phyloP scores from a whole-genome alignment of 1,140 invertebrate genomes.

The Brachionus plicatilis region DNA sequence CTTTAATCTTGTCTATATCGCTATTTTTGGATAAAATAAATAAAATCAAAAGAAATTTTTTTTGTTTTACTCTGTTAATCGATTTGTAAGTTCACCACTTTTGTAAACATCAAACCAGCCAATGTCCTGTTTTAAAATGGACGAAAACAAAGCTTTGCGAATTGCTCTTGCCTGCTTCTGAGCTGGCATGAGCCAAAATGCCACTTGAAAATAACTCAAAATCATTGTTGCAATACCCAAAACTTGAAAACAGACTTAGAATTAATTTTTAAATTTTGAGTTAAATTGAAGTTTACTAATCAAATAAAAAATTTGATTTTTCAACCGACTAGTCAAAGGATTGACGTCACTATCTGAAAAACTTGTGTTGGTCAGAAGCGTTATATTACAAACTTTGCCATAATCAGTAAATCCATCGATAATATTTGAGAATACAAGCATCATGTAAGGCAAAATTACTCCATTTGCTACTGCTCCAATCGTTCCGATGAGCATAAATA shows the following conservation, averaged over 20 bases:
- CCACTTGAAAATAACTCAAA: conserved; percentile 44
- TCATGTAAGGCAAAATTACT: conserved; percentile 49
- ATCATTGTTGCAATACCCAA: conserved; percentile 41
- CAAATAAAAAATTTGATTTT: not conserved
- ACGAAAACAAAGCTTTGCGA: conserved; percentile 60
- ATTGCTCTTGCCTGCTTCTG: conserved; percentile 48
- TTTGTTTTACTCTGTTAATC: conserved; percentile 59
- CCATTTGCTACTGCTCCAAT: conserved; percentile 47
- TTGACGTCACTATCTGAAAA: not conserved
- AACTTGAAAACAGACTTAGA: not conserved
- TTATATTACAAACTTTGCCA: not conserved
- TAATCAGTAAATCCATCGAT: conserved; percentile 3
- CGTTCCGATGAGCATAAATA: conserved; percentile 50
- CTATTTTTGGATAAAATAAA: conserved; percentile 57
- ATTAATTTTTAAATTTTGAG: too few relatives aligned
- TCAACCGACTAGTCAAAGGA: not conserved
- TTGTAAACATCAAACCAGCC: conserved; percentile 82
- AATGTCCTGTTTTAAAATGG: conserved; percentile 78
- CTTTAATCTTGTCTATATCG: conserved; percentile 78
- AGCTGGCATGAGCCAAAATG: conserved; percentile 47
- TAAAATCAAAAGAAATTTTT: not conserved
- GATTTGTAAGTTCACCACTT: conserved; percentile 77
- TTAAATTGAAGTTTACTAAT: not conserved
- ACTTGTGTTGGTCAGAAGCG: not conserved
- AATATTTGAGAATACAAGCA: conserved; percentile 52